phyloP scores from a whole-genome alignment of 92 coral and sea anemone species.

The Bergia puertoricense region DNA sequence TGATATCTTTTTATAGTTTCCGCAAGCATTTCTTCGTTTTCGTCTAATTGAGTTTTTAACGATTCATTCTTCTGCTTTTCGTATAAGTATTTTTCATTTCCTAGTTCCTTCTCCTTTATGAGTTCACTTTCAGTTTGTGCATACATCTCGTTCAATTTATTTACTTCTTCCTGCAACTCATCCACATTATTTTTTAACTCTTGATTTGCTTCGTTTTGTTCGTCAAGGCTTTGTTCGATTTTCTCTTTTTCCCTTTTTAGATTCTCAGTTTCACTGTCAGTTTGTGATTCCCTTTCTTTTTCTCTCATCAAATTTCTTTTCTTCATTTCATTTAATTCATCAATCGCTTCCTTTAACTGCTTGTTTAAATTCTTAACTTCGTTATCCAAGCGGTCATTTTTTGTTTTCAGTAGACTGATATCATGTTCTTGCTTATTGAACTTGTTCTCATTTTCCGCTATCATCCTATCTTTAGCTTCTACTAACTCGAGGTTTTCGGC shows the following conservation, averaged over 20 bases:
- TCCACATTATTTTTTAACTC: constrained; percentile 64
- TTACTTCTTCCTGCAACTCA: constrained; percentile 44
- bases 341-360: constrained; percentile 44
- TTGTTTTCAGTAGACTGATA: not conserved
- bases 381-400: constrained; percentile 24
- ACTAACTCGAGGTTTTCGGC: constrained; percentile 50
- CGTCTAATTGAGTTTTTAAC: constrained; percentile 66
- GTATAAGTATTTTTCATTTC: constrained; percentile 19
- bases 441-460: constrained; percentile 6
- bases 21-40: constrained; percentile 59
- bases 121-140: constrained; percentile 8
- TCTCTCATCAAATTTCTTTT: constrained; percentile 37
- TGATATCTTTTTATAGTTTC: constrained; percentile 73
- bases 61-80: constrained; percentile 61
- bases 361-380: constrained; percentile 46
- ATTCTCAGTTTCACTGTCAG: constrained; percentile 49
- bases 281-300: constrained; percentile 48
- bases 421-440: not conserved
- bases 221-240: constrained; percentile 61
- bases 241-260: constrained; percentile 60
- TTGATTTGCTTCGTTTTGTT: constrained; percentile 46
- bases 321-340: constrained; percentile 56
- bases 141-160: constrained; percentile 25
- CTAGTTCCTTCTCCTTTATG: constrained; percentile 2
- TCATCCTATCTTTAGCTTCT: constrained; percentile 11